A percentile compares a stretch with the other conserved stretches of the same genome.
phyloP scores from a whole-genome alignment of 2,113 vertebrate genomes.

The Brachyhypopomus gauderio region DNA sequence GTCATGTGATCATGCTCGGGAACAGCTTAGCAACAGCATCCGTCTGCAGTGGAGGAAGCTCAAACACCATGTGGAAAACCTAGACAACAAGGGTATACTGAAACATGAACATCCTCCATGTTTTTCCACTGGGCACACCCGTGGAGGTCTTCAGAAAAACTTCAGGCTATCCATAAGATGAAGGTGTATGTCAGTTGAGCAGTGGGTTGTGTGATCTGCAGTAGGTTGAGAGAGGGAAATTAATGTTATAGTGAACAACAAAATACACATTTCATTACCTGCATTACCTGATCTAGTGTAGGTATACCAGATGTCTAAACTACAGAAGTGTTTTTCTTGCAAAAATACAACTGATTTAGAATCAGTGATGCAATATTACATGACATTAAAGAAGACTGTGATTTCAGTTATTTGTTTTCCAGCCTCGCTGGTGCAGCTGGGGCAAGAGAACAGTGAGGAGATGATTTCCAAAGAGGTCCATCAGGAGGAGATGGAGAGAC shows the following conservation, averaged over 20 bases:
- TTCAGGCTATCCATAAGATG: no score
- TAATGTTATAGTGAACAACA: no score
- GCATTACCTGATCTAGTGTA: neutral
- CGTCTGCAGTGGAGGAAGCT: constrained; percentile 93
- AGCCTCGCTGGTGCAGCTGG: constrained; percentile 81
- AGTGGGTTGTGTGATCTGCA: no score
- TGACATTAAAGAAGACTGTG: neutral
- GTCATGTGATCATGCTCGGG: constrained; percentile 86
- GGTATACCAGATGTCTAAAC: neutral
- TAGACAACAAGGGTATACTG: constrained; percentile 88
- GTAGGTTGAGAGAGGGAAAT: no score
- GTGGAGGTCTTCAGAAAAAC: no score
- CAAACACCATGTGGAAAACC: constrained; percentile 89
- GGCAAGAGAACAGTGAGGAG: constrained; percentile 69
- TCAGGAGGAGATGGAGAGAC: constrained; percentile 84
- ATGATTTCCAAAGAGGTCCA: constrained; percentile 81
- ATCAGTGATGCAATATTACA: neutral
- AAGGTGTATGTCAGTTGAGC: no score
- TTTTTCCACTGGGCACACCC: no score
- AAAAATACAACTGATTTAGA: no score
- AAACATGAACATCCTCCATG: no score
- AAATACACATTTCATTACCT: neutral
- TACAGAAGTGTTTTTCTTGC: no score
- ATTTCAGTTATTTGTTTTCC: constrained; percentile 33
- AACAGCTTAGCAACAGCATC: constrained; percentile 94